Conservation (phyloP, 2,113 vertebrate genomes). For the Ceyx margarethae region DNA sequence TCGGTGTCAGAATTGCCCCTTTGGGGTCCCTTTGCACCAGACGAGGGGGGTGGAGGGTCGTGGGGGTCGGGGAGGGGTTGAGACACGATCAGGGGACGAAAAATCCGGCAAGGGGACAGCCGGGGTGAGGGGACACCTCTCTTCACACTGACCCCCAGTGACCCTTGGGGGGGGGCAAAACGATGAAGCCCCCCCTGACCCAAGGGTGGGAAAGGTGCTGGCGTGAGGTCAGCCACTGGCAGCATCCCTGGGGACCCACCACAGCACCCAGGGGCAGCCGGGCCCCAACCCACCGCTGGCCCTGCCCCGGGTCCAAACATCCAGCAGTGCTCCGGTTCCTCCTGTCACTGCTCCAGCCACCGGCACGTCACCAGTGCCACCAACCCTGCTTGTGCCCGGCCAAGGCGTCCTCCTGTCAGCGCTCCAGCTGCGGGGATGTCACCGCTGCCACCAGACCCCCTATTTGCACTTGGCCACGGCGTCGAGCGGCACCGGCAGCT, state of each 20-base stretch:
- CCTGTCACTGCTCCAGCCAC: neutral
- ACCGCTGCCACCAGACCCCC: neutral
- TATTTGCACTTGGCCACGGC: neutral
- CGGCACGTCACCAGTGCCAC: neutral
- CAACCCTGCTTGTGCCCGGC: neutral
- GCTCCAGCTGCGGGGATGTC: neutral
- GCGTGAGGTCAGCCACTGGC: no score
- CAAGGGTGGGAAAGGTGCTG: neutral
- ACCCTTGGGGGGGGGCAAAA: neutral
- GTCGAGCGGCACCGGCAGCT: neutral
- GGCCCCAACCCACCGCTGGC: accelerated
- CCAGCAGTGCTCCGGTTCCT: accelerated
- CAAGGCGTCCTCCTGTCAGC: neutral
- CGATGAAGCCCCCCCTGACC: neutral
- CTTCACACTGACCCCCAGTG: neutral
- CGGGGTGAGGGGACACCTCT: neutral
- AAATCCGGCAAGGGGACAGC: neutral
- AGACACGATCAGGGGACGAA: no score
- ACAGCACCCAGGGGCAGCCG: neutral
- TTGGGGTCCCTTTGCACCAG: neutral
- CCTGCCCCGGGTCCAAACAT: neutral
- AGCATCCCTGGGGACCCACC: neutral
- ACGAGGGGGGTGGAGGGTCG: neutral
- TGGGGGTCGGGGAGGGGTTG: neutral
- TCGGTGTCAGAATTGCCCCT: neutral